These are phyloP conservation scores for Falco naumanni DNA, from an alignment of 2,797 vertebrate species.

Conservation along the genomic window DNA sequence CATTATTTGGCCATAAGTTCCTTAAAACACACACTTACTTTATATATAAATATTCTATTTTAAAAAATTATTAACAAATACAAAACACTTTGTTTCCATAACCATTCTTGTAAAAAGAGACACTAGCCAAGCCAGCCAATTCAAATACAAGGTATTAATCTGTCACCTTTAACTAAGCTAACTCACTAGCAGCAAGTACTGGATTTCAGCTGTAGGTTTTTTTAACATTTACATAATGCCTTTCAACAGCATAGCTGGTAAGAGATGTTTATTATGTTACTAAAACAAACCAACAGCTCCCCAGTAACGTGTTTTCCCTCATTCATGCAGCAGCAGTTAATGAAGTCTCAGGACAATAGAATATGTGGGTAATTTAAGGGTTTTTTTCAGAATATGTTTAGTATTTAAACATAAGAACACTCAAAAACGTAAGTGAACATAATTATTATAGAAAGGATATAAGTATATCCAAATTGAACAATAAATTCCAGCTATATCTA, in stretches of 20 bases:
- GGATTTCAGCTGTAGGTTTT: background rate
- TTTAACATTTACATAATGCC: background rate
- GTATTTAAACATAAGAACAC: background rate
- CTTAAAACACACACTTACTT: background rate
- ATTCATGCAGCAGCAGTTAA: background rate
- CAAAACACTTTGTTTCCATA: background rate
- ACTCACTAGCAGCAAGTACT: background rate
- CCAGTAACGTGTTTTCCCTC: background rate
- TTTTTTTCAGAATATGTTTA: background rate
- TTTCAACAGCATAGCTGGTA: background rate
- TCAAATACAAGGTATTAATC: background rate
- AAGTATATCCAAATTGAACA: background rate
- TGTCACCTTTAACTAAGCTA: background rate
- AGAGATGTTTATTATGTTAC: background rate
- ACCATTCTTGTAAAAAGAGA: background rate
- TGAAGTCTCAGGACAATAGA: background rate
- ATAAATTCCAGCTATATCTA: background rate
- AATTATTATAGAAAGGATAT: background rate
- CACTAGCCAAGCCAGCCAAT: background rate
- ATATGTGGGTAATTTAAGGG: background rate
- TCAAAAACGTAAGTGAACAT: background rate
- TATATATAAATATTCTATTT: background rate
- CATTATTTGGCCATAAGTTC: background rate
- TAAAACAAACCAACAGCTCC: background rate
- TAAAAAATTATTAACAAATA: background rate